Evolutionary conservation across 2,113 vertebrate genomes (phyloP).

Genomic region (Aramus guarauna): DNA sequence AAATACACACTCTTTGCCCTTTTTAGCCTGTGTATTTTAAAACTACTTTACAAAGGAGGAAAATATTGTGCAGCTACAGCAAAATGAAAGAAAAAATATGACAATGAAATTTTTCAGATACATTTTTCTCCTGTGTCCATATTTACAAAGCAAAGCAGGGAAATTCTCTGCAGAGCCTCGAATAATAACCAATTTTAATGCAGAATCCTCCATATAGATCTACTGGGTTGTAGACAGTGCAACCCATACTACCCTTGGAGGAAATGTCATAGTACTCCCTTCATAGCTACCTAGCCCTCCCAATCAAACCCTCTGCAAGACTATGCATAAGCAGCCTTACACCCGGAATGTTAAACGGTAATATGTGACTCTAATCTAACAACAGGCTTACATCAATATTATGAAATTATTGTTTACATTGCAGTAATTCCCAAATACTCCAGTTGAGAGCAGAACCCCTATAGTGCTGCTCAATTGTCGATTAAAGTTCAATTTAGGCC

Average conservation of each 20-base stretch:
- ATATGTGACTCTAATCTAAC: neutral
- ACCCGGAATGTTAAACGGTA: neutral
- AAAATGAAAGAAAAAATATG: neutral
- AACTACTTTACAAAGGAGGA: neutral
- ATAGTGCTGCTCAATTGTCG: neutral
- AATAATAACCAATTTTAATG: neutral
- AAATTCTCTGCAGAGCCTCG: neutral
- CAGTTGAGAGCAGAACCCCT: neutral
- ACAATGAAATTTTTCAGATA: neutral
- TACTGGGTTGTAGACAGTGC: neutral
- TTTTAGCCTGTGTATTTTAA: neutral
- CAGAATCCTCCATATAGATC: neutral
- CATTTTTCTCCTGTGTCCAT: neutral
- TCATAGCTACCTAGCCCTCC: neutral
- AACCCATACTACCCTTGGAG: neutral
- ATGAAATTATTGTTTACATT: slow-evolving; percentile 29
- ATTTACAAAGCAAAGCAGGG: neutral
- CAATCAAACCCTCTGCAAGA: neutral
- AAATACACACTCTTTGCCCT: neutral
- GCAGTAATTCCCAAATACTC: slow-evolving; percentile 16
- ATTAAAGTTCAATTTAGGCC: neutral
- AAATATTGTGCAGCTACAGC: neutral
- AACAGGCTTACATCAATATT: neutral
- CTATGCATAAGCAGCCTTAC: neutral
- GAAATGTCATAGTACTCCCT: neutral